Percentiles rank a stretch among this genome's conserved stretches.
Evolutionary conservation across 1,140 invertebrate genomes (phyloP).

Genomic region (Drosophila micromelanica): DNA sequence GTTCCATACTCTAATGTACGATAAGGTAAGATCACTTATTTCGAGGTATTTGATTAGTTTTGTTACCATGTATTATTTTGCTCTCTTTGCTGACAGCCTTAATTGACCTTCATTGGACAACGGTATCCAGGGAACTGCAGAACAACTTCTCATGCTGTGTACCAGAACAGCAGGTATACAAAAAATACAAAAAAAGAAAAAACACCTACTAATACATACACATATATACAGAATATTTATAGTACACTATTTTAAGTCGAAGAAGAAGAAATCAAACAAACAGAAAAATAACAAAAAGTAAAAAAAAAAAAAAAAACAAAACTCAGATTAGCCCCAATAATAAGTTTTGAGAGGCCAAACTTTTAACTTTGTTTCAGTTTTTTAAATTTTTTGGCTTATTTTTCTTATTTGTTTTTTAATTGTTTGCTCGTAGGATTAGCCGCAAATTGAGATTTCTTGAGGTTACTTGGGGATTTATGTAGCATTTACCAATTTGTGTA

Average conservation of each 20-base stretch:
- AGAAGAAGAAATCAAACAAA: slow-evolving; percentile 47
- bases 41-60: not conserved
- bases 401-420: slow-evolving; percentile 6
- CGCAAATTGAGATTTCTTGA: slow-evolving; percentile 1
- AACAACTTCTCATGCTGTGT: slow-evolving; percentile 67
- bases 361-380: slow-evolving; percentile 24
- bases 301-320: not conserved
- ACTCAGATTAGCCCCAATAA: not conserved
- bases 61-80: not conserved
- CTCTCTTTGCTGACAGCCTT: slow-evolving; percentile 30
- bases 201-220: slow-evolving; percentile 50
- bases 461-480: slow-evolving; percentile 33
- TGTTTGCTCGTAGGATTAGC: slow-evolving; percentile 17
- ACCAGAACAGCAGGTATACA: slow-evolving; percentile 80
- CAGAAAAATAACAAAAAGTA: slow-evolving; percentile 39
- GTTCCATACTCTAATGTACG: slow-evolving; percentile 57
- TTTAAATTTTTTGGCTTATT: slow-evolving; percentile 13
- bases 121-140: slow-evolving; percentile 26
- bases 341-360: slow-evolving; percentile 11
- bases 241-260: slow-evolving; percentile 76
- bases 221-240: slow-evolving; percentile 59
- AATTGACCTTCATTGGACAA: slow-evolving; percentile 47
- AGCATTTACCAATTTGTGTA: slow-evolving; percentile 44
- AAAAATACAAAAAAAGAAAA: slow-evolving; percentile 36
- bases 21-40: slow-evolving; percentile 42